Base-by-base conservation (phyloP, 2,113 vertebrate species). In the Anhinga anhinga region DNA sequence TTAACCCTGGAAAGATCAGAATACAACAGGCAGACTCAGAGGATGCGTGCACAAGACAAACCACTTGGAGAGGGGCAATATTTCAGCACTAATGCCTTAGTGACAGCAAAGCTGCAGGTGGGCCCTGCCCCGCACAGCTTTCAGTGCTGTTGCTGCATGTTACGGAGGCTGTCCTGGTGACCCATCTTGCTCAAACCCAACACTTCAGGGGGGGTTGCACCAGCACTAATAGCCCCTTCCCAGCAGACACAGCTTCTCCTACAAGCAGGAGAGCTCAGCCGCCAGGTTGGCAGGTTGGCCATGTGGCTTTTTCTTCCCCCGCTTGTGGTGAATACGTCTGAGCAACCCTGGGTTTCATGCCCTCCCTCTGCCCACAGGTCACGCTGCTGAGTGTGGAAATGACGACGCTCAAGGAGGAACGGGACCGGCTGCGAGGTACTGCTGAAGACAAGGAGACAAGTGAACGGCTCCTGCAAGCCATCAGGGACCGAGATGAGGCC, bases 401-500 rank as follows among this genome's bases (percentile, higher is more conserved):
- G 98, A 98, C 98, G 3, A 98, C 99, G 0, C 97, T 99, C 81
- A 98, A 97, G 92, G 99, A 99, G 92, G 99, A 99, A 42, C 98
- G 98, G 62, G 98, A 99, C 80, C 97, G 97, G 55, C 98, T 99
- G 67, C 98, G 98, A 96, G 96, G 97, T 10, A 98, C 99, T 90
- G 97, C 98, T 10, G 99, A 99, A 73, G 98, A 99, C 74, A 98
- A 96, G 95, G 99, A 99, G 67, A 98, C 98, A 78, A 98, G 97
- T 45, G 99, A 99, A 62, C 99, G 97, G 97, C 98, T 99, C 76
- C 98, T 99, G 97, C 99, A 98, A 66, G 99, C 99, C n/a, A 99
- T 99, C 97, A 97, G 98, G 97, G 99, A 99, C 98, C 94, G 99
- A 81, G 99, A 99, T 3, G 99, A 99, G 40, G 99, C 99, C 94